A percentile compares a stretch with the other conserved stretches of the same genome.
phyloP scores from a whole-genome alignment of 2,113 vertebrate genomes.

The Microtus ochrogaster region DNA sequence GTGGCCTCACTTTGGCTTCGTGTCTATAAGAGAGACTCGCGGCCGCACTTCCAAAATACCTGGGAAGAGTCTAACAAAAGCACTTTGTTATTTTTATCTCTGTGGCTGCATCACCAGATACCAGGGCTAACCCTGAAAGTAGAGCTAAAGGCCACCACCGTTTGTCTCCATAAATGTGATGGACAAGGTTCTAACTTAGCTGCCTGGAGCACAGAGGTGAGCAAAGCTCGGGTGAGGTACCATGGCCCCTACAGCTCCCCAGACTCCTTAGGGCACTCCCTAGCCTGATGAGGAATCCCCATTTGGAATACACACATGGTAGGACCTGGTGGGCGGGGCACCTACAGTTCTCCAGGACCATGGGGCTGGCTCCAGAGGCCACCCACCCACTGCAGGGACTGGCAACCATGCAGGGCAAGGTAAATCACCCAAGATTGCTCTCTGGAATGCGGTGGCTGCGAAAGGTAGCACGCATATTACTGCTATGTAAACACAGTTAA shows the following conservation, averaged over 20 bases:
- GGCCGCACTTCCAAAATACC: not conserved
- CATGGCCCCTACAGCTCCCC: accelerated
- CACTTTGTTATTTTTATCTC: not conserved
- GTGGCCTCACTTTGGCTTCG: not conserved
- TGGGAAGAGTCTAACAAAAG: not conserved
- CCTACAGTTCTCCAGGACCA: conserved; percentile 12
- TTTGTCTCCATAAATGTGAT: not conserved
- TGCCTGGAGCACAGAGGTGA: not conserved
- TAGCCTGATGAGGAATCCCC: not conserved
- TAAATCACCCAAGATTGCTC: conserved; percentile 73
- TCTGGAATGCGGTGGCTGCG: conserved; percentile 71
- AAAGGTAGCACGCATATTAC: conserved; percentile 74
- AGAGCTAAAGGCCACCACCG: not conserved
- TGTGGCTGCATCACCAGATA: not conserved
- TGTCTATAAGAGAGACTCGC: not conserved
- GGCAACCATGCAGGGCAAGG: not conserved
- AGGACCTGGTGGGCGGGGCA: not conserved
- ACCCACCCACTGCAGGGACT: conserved; percentile 67
- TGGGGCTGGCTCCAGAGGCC: conserved; percentile 45
- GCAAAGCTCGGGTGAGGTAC: no score
- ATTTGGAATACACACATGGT: conserved; percentile 39
- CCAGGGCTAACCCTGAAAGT: not conserved
- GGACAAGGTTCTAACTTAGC: not conserved
- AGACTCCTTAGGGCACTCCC: not conserved
- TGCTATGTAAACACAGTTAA: conserved; percentile 78